phyloP scores from a whole-genome alignment of 2,797 vertebrate species.

The Brotogeris chrysoptera region DNA sequence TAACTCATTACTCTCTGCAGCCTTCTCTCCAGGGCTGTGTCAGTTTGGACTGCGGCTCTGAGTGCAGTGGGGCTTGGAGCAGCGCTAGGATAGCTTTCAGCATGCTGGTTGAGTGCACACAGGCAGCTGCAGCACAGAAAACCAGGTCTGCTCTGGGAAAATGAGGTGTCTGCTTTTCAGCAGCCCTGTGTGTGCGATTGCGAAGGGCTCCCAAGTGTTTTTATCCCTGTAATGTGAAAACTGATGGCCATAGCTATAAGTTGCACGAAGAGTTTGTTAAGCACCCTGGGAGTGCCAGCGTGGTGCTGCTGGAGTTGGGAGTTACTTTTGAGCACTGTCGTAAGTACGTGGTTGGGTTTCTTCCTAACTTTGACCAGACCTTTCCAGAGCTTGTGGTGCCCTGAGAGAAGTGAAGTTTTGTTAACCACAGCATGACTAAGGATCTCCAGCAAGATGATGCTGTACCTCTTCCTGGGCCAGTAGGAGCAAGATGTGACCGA shows the following conservation, averaged over 20 bases:
- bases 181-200: fast-evolving
- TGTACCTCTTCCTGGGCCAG: not conserved
- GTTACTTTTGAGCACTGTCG: fast-evolving
- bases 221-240: not conserved
- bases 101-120: fast-evolving
- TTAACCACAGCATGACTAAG: not conserved
- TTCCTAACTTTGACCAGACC: not conserved
- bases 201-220: not conserved
- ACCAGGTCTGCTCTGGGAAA: not conserved
- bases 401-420: not conserved
- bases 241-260: fast-evolving
- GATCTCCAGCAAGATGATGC: not conserved
- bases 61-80: not conserved
- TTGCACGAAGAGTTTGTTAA: not conserved
- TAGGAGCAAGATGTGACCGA: not conserved
- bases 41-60: not conserved
- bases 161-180: not conserved
- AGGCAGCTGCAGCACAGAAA: not conserved
- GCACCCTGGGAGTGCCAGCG: not conserved
- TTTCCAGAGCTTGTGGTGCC: not conserved
- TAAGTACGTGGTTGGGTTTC: not conserved
- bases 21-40: not conserved
- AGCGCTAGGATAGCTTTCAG: fast-evolving
- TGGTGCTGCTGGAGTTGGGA: not conserved
- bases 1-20: not conserved